Conservation (phyloP, 2,113 vertebrate species). For the Sphyrna mokarran region DNA sequence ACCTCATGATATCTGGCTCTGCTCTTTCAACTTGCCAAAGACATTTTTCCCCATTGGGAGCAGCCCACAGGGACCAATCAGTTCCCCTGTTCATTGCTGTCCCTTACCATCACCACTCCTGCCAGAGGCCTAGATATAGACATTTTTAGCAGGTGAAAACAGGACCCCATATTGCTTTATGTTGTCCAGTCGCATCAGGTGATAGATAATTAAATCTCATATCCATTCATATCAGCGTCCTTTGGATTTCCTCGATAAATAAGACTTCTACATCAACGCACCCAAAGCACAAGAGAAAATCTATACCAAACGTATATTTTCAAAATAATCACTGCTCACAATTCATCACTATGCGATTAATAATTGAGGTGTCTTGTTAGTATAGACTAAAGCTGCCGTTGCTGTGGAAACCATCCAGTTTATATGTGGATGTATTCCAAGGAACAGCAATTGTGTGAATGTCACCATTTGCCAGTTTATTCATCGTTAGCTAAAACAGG, state of each 20-base stretch:
- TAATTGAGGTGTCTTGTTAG: not conserved
- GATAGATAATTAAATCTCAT: no score
- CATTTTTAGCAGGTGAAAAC: no score
- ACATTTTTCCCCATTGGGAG: no score
- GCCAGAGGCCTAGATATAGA: no score
- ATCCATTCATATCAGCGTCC: no score
- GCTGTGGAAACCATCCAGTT: not conserved
- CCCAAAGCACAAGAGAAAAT: not conserved
- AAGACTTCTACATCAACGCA: not conserved
- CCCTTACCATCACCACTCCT: no score
- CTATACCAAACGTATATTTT: not conserved
- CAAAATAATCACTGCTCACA: slow-evolving; percentile 10
- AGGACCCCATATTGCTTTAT: no score
- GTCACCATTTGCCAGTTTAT: not conserved
- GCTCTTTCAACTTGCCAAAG: no score
- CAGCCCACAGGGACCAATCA: no score
- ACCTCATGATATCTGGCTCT: no score
- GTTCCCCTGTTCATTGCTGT: no score
- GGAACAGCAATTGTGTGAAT: not conserved
- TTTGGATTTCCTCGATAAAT: not conserved
- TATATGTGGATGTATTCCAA: not conserved
- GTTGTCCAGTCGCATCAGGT: no score
- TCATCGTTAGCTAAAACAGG: not conserved
- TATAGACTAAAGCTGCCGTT: not conserved
- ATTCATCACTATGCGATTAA: not conserved